Conservation (phyloP, 2,888 invertebrate species). For the Rosalia funebris region DNA sequence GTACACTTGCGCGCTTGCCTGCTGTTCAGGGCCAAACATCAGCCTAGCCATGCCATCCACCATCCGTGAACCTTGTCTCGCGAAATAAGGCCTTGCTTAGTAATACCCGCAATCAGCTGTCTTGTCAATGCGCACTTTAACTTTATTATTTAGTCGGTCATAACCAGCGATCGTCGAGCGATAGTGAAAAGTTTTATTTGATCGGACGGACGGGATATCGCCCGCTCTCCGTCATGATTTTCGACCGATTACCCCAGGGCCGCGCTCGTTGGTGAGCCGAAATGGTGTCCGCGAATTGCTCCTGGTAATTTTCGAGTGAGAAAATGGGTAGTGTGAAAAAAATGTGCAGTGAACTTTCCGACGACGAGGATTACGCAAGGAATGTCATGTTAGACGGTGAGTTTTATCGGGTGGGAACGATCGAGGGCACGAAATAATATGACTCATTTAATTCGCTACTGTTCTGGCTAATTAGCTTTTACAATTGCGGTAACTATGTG, state of each 20-base stretch:
- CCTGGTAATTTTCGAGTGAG: neutral
- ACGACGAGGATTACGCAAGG: conserved; percentile 57
- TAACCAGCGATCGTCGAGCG: conserved; percentile 13
- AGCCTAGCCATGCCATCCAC: conserved; percentile 24
- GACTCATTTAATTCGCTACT: conserved; percentile 19
- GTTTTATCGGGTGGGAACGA: conserved; percentile 23
- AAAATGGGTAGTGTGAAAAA: conserved; percentile 54
- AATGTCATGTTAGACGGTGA: conserved; percentile 58
- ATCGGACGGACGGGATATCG: neutral
- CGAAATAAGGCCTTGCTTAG: conserved; percentile 41
- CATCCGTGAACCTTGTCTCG: conserved; percentile 43
- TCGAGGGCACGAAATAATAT: neutral
- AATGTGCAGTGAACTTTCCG: conserved; percentile 47
- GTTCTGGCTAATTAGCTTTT: conserved; percentile 15
- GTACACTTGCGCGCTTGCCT: conserved; percentile 40
- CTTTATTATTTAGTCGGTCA: conserved; percentile 28
- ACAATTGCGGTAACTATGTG: too few relatives aligned
- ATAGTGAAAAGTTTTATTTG: conserved; percentile 9
- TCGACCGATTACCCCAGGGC: neutral
- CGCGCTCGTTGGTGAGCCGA: neutral
- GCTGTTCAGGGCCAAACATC: conserved; percentile 31
- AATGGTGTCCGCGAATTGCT: neutral
- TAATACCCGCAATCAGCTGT: conserved; percentile 44
- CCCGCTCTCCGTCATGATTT: neutral
- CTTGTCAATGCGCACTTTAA: conserved; percentile 34